Percentiles rank a stretch among this genome's conserved stretches.
Conservation (phyloP, 2,888 invertebrate species). For the Hanleya hanleyi region DNA sequence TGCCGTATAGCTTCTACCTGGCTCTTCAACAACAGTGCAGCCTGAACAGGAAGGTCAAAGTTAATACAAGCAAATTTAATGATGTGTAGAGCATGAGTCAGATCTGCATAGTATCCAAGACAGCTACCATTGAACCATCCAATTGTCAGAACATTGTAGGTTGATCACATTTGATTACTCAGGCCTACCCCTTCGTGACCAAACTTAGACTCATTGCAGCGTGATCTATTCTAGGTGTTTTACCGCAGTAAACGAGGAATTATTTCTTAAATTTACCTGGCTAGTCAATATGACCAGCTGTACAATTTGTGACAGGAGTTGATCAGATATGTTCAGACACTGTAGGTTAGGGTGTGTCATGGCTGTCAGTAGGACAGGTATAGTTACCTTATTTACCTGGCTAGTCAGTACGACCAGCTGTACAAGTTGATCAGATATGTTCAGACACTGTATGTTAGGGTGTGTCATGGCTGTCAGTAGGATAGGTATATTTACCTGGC, state of each 20-base stretch:
- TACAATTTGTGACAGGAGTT: constrained; percentile 68
- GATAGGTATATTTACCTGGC: constrained; percentile 70
- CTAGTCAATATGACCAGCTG: constrained; percentile 68
- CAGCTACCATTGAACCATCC: too few relatives aligned
- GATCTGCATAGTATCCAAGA: too few relatives aligned
- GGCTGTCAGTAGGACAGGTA: constrained; percentile 67
- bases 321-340: constrained; percentile 61
- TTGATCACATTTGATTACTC: too few relatives aligned
- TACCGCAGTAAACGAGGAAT: too few relatives aligned
- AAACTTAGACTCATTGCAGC: neutral
- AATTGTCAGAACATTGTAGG: too few relatives aligned
- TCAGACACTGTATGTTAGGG: constrained; percentile 59
- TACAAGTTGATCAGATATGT: constrained; percentile 64
- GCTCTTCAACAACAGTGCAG: constrained; percentile 66
- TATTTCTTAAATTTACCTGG: too few relatives aligned
- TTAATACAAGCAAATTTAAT: too few relatives aligned
- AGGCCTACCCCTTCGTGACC: too few relatives aligned
- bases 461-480: constrained; percentile 69
- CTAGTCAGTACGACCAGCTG: constrained; percentile 68
- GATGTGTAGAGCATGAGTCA: too few relatives aligned
- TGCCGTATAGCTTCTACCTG: constrained; percentile 57
- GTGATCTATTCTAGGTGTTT: neutral
- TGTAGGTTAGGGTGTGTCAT: constrained; percentile 67
- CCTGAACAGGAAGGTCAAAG: constrained; percentile 42
- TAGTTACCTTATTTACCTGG: too few relatives aligned